Percentiles rank a stretch among this genome's conserved stretches.
These are phyloP conservation scores for Pomacea maculata DNA, from an alignment of 1,140 invertebrate genomes.

Conservation along the genomic window DNA sequence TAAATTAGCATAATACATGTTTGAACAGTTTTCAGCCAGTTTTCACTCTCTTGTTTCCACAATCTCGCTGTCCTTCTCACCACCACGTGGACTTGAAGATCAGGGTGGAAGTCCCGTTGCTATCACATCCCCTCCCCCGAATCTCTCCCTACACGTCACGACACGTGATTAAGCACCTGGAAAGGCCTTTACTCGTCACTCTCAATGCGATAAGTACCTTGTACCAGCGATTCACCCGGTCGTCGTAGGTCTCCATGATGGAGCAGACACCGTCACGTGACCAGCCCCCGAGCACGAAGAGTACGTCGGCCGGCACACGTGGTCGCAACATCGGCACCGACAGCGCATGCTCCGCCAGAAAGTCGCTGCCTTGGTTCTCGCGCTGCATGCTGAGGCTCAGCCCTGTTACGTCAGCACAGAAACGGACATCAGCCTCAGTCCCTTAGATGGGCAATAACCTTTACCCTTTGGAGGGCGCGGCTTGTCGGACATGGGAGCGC, in stretches of 20 bases:
- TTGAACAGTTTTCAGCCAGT: no score
- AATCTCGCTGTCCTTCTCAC: no score
- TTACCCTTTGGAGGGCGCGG: no score
- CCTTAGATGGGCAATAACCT: no score
- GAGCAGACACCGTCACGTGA: constrained; percentile 75
- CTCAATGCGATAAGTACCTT: constrained; percentile 1
- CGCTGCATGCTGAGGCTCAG: constrained; percentile 16
- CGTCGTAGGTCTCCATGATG: constrained; percentile 77
- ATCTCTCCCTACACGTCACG: not conserved
- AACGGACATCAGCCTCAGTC: no score
- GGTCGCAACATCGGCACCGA: constrained; percentile 53
- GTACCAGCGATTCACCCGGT: constrained; percentile 76
- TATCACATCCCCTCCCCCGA: not conserved
- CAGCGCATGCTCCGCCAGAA: constrained; percentile 39
- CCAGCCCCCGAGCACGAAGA: constrained; percentile 79
- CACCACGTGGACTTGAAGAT: no score
- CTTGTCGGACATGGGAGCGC: no score
- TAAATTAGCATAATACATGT: no score
- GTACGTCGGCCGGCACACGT: constrained; percentile 56
- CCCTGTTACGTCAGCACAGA: constrained; percentile 67
- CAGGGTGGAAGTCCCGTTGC: no score
- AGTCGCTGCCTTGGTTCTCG: constrained; percentile 74
- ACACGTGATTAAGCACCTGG: not conserved
- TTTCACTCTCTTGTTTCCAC: no score
- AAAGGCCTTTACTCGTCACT: no score